These are phyloP conservation scores for Drosophila affinis DNA, from an alignment of 2,888 invertebrate genomes.

Conservation along the genomic window DNA sequence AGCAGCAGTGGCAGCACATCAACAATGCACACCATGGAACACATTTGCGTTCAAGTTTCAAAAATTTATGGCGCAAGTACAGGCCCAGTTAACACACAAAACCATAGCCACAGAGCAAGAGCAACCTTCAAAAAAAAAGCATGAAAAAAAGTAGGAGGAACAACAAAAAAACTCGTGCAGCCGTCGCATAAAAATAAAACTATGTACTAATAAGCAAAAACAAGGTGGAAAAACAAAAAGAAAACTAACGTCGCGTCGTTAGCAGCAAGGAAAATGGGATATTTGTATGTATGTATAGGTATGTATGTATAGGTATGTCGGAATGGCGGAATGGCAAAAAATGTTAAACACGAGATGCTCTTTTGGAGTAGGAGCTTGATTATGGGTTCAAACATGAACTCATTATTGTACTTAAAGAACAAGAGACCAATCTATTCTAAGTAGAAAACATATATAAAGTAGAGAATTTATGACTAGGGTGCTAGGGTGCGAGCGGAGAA, in stretches of 20 bases:
- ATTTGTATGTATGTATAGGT: too few species aligned
- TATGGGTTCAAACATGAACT: too few species aligned
- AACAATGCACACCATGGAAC: slow-evolving; percentile 39
- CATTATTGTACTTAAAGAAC: too few species aligned
- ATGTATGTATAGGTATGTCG: not conserved
- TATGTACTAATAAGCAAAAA: slow-evolving; percentile 65
- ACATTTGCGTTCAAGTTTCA: slow-evolving; percentile 62
- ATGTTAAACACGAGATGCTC: slow-evolving; percentile 14
- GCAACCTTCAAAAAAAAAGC: slow-evolving; percentile 27
- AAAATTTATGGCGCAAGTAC: slow-evolving; percentile 66
- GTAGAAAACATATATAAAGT: too few species aligned
- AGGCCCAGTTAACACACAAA: slow-evolving; percentile 49
- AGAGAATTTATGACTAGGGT: too few species aligned
- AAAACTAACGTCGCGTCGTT: slow-evolving; percentile 57
- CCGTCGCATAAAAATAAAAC: slow-evolving; percentile 67
- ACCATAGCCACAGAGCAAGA: slow-evolving; percentile 20
- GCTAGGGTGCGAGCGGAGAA: too few species aligned
- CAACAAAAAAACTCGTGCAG: slow-evolving; percentile 59
- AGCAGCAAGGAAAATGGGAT: slow-evolving; percentile 40
- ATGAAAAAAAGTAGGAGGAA: slow-evolving; percentile 10
- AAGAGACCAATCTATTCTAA: too few species aligned
- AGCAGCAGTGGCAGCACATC: slow-evolving; percentile 7
- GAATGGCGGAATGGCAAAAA: slow-evolving; percentile 13
- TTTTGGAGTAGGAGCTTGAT: not conserved
- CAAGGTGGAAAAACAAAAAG: slow-evolving; percentile 47